phyloP scores from a whole-genome alignment of 2,888 invertebrate genomes.

The Lamellibrachia satsuma region DNA sequence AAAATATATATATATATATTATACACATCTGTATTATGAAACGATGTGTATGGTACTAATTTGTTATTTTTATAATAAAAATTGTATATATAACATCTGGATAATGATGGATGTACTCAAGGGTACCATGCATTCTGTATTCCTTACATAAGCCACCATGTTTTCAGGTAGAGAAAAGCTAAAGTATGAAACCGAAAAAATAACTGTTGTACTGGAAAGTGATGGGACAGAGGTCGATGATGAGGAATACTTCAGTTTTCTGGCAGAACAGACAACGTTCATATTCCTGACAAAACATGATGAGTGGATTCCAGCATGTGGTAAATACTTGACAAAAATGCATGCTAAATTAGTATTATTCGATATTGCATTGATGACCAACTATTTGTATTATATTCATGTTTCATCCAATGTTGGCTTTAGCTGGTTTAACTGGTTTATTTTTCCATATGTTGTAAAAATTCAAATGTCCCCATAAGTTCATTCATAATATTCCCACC shows the following conservation, averaged over 20 bases:
- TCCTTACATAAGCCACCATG: not conserved
- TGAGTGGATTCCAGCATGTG: constrained; percentile 42
- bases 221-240: constrained; percentile 96
- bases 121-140: not conserved
- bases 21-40: not conserved
- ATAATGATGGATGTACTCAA: not conserved
- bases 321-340: not conserved
- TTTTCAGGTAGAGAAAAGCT: constrained; percentile 28
- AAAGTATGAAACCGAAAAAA: constrained; percentile 34
- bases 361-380: not conserved
- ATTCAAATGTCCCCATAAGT: too few relatives aligned
- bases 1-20: too few relatives aligned
- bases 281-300: constrained; percentile 48
- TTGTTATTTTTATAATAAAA: not conserved
- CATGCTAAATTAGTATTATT: not conserved
- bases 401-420: too few relatives aligned
- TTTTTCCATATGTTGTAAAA: too few relatives aligned
- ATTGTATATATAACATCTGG: not conserved
- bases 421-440: too few relatives aligned
- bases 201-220: constrained; percentile 82
- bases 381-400: not conserved
- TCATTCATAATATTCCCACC: too few relatives aligned
- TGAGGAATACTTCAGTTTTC: constrained; percentile 91
- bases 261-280: constrained; percentile 80
- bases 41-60: not conserved